Base-by-base conservation (phyloP, 2,888 invertebrate species). In the Labia minor region DNA sequence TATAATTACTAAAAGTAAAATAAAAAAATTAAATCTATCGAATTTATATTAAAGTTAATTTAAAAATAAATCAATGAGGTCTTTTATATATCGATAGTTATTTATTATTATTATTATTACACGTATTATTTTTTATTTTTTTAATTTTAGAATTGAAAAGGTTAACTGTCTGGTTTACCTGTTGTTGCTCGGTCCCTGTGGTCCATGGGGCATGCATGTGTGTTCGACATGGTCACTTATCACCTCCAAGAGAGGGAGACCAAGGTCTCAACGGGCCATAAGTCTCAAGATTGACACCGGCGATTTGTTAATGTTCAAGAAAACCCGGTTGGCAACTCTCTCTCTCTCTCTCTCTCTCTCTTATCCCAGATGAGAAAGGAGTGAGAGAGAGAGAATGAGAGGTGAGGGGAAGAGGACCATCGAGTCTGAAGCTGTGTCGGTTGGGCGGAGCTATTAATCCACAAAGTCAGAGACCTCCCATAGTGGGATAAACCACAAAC, bases 151-250 rank as follows among this genome's bases (percentile, higher is more conserved):
- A 26, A 26, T 26, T 26, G 26, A 26, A 26, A 26, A 26, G 26
- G 8, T 26, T 26, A 8, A 6, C 4, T 26, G 26, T 26, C 49
- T 49, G 49, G 49, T 11, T n/a, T n/a, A 49, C 49, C 49, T 49
- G 49, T 49, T 49, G 6, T 26, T 3, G 26, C 26, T 49, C 49
- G 49, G 49, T 16, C 49, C 49, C 49, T 49, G 49, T 49, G 49
- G 49, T 49, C 49, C 49, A 3, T 33, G 33, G 49, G 8, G 49
- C 49, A 49, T 49, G 49, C 49, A 49, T 49, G 49, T 49, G 49
- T 49, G 49, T 49, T 49, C 49, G 49, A 49, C 49, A 49, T 49
- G 49, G 49, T 49, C 49, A 49, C 49, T 49, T 49, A 49, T 49
- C 49, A 49, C 49, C 49, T 49, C 49, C n/a, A 14, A 49, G 49